These are phyloP conservation scores for Acronicta aceris DNA, from an alignment of 2,888 invertebrate species.

Conservation along the genomic window DNA sequence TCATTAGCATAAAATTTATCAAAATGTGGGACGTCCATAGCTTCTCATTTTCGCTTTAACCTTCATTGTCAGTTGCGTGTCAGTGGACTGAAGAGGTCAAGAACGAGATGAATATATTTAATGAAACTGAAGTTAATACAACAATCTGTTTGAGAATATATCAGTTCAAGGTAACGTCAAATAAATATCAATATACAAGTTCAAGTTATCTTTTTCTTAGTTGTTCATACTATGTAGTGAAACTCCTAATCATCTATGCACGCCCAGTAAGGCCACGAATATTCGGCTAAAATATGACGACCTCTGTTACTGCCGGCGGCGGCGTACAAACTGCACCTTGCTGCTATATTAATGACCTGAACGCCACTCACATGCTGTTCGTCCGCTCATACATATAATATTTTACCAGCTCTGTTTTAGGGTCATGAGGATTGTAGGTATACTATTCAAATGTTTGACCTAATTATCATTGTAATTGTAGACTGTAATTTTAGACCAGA, in stretches of 20 bases:
- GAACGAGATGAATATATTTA: too few relatives aligned
- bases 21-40: too few relatives aligned
- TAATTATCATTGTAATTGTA: neutral
- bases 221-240: neutral
- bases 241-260: conserved; percentile 8
- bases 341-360: conserved; percentile 35
- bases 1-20: too few relatives aligned
- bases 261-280: conserved; percentile 21
- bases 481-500: too few relatives aligned
- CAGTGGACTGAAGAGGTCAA: too few relatives aligned
- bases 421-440: neutral
- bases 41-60: too few relatives aligned
- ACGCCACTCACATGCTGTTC: conserved; percentile 8
- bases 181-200: too few relatives aligned
- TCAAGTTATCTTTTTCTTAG: too few relatives aligned
- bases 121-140: too few relatives aligned
- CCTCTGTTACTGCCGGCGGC: conserved; percentile 2
- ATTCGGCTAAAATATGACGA: conserved; percentile 19
- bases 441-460: neutral
- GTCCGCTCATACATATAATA: conserved; percentile 27
- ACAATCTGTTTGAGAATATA: too few relatives aligned
- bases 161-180: too few relatives aligned
- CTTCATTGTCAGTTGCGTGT: too few relatives aligned
- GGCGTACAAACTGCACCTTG: conserved; percentile 25
- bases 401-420: conserved; percentile 13